Percentiles rank a stretch among this genome's conserved stretches.
phyloP scores from a whole-genome alignment of 2,888 invertebrate species.

The Lepetodrilus schrolli region DNA sequence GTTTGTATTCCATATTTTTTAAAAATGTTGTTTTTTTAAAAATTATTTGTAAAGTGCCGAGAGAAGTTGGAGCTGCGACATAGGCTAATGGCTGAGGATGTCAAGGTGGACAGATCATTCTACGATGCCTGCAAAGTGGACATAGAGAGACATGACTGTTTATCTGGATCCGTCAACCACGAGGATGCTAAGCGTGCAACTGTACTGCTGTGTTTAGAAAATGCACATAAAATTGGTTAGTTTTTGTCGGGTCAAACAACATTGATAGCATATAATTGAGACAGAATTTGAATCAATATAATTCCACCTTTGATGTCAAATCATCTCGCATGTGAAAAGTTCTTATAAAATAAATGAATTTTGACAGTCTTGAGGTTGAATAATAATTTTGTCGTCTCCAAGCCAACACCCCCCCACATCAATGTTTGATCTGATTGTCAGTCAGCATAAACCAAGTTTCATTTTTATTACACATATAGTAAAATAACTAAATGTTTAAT shows the following conservation, averaged over 20 bases:
- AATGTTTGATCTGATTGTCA: no score
- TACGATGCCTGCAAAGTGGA: slow-evolving; percentile 92
- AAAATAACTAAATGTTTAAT: no score
- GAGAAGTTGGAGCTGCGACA: slow-evolving; percentile 90
- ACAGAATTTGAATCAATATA: not conserved
- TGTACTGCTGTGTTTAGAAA: slow-evolving; percentile 92
- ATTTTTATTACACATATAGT: no score
- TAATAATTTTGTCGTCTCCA: no score
- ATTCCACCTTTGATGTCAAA: not conserved
- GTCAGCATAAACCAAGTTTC: no score
- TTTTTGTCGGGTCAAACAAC: not conserved
- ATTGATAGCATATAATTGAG: not conserved
- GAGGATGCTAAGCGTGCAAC: slow-evolving; percentile 87
- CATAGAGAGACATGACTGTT: slow-evolving; percentile 89
- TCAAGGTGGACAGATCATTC: slow-evolving; percentile 90
- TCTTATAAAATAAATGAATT: no score
- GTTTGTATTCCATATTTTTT: no score
- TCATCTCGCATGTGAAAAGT: no score
- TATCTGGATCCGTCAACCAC: slow-evolving; percentile 81
- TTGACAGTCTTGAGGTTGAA: no score
- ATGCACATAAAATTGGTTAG: slow-evolving; percentile 74
- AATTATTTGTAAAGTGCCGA: no score
- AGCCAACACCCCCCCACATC: no score
- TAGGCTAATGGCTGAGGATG: slow-evolving; percentile 91
- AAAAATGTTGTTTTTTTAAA: no score